A percentile compares a stretch with the other conserved stretches of the same genome.
Conservation (phyloP, 2,113 vertebrate genomes). For the Nematolebias whitei region DNA sequence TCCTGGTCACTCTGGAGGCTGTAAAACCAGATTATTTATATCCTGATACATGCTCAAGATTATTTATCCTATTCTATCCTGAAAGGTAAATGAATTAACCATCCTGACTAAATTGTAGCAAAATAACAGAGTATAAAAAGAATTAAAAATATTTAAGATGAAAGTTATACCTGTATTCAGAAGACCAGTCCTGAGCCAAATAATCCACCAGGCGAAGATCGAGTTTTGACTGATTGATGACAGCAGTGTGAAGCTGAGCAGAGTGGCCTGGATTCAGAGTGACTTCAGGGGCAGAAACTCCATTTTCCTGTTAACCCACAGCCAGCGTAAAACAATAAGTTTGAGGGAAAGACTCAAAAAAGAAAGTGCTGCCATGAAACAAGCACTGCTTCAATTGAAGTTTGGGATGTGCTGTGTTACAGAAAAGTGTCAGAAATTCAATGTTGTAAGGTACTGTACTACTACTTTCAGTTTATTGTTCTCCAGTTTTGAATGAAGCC, state of each 20-base stretch:
- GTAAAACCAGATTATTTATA: slow-evolving; percentile 20
- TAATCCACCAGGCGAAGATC: slow-evolving; percentile 87
- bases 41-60: slow-evolving; percentile 8
- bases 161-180: slow-evolving; percentile 78
- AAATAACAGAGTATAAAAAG: background rate
- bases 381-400: no score
- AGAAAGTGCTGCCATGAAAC: background rate
- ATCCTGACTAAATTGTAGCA: no score
- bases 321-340: background rate
- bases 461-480: no score
- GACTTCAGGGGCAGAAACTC: slow-evolving; percentile 56
- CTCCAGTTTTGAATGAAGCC: no score
- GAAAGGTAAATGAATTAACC: background rate
- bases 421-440: no score
- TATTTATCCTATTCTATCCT: background rate
- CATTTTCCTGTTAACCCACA: slow-evolving; percentile 78
- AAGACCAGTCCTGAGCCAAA: slow-evolving; percentile 89
- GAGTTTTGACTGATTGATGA: slow-evolving; percentile 86
- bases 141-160: background rate
- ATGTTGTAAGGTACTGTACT: no score
- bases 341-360: background rate
- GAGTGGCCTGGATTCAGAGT: slow-evolving; percentile 87
- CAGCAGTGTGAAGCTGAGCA: slow-evolving; percentile 88
- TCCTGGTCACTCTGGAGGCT: slow-evolving; percentile 82
- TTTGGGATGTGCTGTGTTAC: no score